Evolutionary conservation across 2,888 invertebrate species (phyloP).

Genomic region (Ferrisia virgata): DNA sequence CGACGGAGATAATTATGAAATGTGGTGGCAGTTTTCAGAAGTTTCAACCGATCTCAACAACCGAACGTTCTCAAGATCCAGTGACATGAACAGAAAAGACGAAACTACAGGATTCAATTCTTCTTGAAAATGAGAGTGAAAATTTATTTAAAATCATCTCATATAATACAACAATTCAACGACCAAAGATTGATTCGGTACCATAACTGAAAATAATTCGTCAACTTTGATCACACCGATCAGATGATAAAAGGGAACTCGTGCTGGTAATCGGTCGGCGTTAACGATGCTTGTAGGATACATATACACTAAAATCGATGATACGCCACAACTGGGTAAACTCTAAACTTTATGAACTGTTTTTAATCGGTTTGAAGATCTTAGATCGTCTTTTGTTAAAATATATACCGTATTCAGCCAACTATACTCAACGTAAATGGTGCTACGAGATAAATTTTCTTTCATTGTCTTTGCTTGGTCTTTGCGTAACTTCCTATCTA

Average conservation of each 20-base stretch:
- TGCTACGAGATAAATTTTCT: slow-evolving; percentile 24
- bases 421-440: not conserved
- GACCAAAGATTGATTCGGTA: not conserved
- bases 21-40: no score
- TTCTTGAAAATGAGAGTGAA: no score
- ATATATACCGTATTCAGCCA: not conserved
- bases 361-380: slow-evolving; percentile 18
- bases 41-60: no score
- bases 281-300: not conserved
- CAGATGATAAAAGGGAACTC: not conserved
- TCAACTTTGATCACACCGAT: not conserved
- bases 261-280: not conserved
- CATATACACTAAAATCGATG: not conserved
- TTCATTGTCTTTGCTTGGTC: slow-evolving; percentile 6
- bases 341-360: slow-evolving; percentile 5
- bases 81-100: no score
- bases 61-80: no score
- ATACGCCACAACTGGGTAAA: not conserved
- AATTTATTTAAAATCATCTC: no score
- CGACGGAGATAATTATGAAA: no score
- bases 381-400: slow-evolving; percentile 21
- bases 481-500: slow-evolving; percentile 4
- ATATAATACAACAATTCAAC: no score
- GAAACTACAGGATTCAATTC: no score
- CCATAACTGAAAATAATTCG: not conserved